Percentiles rank a stretch among this genome's conserved stretches.
These are phyloP conservation scores for Spinus olivaceus DNA, from an alignment of 2,797 vertebrate genomes.

Conservation along the genomic window DNA sequence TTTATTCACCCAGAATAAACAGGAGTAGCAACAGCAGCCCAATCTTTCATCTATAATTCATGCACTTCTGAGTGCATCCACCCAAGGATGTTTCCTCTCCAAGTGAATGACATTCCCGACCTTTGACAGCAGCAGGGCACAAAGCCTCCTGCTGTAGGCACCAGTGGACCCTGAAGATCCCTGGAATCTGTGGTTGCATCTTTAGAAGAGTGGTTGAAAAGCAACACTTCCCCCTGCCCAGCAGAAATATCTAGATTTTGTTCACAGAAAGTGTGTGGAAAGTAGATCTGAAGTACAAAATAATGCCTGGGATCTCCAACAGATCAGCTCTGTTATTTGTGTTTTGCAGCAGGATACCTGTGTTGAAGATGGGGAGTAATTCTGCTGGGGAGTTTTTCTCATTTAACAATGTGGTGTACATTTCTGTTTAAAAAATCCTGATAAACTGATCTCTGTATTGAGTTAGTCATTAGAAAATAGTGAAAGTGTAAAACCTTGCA, in stretches of 20 bases:
- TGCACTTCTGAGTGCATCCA: not conserved
- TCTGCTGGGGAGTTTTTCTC: not conserved
- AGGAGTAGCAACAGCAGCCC: not conserved
- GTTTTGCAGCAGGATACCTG: not conserved
- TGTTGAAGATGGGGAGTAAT: not conserved
- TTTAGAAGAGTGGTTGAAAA: not conserved
- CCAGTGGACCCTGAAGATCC: not conserved
- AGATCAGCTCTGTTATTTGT: not conserved
- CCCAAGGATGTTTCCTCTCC: not conserved
- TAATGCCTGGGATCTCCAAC: not conserved
- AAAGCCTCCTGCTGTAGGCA: not conserved
- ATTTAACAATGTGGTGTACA: not conserved
- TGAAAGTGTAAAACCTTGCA: not conserved
- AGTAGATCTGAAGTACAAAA: not conserved
- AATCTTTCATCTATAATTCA: not conserved
- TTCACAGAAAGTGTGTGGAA: not conserved
- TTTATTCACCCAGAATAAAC: not conserved
- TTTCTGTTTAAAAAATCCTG: not conserved
- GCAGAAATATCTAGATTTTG: not conserved
- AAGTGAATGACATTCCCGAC: not conserved
- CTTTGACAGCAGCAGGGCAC: not conserved
- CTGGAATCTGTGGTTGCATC: not conserved
- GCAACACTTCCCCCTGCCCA: not conserved
- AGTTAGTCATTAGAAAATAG: not conserved
- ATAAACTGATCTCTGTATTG: not conserved